Conservation (phyloP, 2,888 invertebrate genomes). For the Hemaris fuciformis region DNA sequence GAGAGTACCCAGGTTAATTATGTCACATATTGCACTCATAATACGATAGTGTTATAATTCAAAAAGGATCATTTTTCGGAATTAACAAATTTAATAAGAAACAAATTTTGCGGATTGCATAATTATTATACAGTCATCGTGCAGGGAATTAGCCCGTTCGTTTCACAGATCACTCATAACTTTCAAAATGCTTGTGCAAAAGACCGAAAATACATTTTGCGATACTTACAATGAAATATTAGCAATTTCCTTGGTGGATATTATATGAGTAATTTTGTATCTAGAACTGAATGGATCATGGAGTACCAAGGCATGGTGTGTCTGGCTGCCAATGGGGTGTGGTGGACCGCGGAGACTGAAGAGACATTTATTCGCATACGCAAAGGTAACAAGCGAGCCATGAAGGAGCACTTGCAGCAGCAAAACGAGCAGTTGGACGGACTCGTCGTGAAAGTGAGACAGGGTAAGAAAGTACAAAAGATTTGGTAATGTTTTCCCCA, state of each 20-base stretch:
- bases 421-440: slow-evolving; percentile 92
- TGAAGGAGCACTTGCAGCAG: slow-evolving; percentile 93
- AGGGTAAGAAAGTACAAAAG: slow-evolving; percentile 41
- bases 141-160: too few species aligned
- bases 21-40: too few species aligned
- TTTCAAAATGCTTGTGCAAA: too few species aligned
- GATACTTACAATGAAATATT: background rate
- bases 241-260: background rate
- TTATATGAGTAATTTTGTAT: slow-evolving; percentile 10
- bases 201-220: too few species aligned
- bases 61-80: too few species aligned
- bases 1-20: slow-evolving; percentile 83
- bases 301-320: slow-evolving; percentile 94
- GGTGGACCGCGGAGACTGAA: slow-evolving; percentile 98
- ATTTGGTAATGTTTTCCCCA: background rate
- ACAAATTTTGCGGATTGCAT: too few species aligned
- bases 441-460: slow-evolving; percentile 87
- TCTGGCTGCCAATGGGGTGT: slow-evolving; percentile 92
- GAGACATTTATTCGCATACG: slow-evolving; percentile 88
- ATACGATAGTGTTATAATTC: too few species aligned
- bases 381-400: slow-evolving; percentile 90
- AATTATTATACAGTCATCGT: too few species aligned
- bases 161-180: too few species aligned
- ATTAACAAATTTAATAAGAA: too few species aligned
- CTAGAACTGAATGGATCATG: slow-evolving; percentile 92